phyloP scores from a whole-genome alignment of 1,140 invertebrate species.

The Ladona fulva region DNA sequence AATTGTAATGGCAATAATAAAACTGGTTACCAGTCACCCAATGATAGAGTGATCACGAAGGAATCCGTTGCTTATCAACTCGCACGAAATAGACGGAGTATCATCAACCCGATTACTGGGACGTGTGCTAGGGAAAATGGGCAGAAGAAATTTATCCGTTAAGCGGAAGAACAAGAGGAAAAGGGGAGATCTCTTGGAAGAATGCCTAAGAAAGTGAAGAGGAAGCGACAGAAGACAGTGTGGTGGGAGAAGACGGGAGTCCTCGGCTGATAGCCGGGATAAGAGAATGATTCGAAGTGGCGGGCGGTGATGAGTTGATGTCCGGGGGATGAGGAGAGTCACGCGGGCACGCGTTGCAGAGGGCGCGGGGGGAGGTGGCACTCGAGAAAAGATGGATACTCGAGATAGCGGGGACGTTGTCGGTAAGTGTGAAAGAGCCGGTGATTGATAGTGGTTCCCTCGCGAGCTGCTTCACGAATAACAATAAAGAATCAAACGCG shows the following conservation, averaged over 20 bases:
- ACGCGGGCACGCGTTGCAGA: neutral
- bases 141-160: neutral
- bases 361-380: neutral
- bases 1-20: too few species aligned
- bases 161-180: neutral
- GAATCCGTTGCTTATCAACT: too few species aligned
- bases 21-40: too few species aligned
- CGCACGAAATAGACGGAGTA: too few species aligned
- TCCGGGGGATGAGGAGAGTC: too few species aligned
- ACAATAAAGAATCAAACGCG: too few species aligned
- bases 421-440: slow-evolving; percentile 2
- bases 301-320: too few species aligned
- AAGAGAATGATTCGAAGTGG: too few species aligned
- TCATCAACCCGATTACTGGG: too few species aligned
- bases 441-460: neutral
- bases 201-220: neutral
- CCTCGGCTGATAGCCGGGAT: too few species aligned
- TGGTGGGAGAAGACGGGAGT: neutral
- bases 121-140: neutral
- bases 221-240: neutral
- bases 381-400: neutral
- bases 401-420: neutral
- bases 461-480: too few species aligned
- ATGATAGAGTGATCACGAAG: too few species aligned
- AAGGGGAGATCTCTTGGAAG: neutral